phyloP scores from a whole-genome alignment of 2,888 invertebrate genomes.

The Thymelicus lineola region DNA sequence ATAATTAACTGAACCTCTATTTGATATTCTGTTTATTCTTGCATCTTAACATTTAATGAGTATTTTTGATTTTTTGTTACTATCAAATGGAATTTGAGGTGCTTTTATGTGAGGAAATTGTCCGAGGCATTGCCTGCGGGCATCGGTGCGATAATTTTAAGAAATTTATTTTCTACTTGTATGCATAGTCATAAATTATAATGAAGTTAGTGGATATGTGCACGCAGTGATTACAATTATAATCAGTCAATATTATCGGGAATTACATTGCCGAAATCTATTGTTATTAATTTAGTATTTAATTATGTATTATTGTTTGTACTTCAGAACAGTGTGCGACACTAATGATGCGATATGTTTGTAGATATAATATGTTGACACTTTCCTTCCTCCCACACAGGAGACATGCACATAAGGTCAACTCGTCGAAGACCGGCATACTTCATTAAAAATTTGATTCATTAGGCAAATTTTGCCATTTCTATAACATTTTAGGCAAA shows the following conservation, averaged over 20 bases:
- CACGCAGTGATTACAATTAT: slow-evolving; percentile 28
- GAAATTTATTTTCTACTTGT: slow-evolving; percentile 51
- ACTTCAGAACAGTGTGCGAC: too few relatives aligned
- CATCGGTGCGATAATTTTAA: slow-evolving; percentile 70
- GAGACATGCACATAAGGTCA: too few relatives aligned
- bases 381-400: too few relatives aligned
- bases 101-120: slow-evolving; percentile 65
- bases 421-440: too few relatives aligned
- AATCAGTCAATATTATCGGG: neutral
- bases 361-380: too few relatives aligned
- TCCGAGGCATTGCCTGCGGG: slow-evolving; percentile 49
- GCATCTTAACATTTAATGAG: slow-evolving; percentile 18
- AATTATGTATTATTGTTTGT: too few relatives aligned
- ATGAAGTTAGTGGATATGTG: slow-evolving; percentile 33
- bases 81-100: slow-evolving; percentile 66
- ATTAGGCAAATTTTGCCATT: too few relatives aligned
- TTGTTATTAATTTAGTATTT: too few relatives aligned
- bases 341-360: too few relatives aligned
- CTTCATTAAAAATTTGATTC: too few relatives aligned
- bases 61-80: slow-evolving; percentile 54
- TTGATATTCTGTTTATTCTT: slow-evolving; percentile 11
- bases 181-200: slow-evolving; percentile 42
- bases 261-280: too few relatives aligned
- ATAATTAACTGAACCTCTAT: slow-evolving; percentile 3
- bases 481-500: too few relatives aligned